Base-by-base conservation (phyloP, 2,888 invertebrate genomes). In the Synergus laeviventris region DNA sequence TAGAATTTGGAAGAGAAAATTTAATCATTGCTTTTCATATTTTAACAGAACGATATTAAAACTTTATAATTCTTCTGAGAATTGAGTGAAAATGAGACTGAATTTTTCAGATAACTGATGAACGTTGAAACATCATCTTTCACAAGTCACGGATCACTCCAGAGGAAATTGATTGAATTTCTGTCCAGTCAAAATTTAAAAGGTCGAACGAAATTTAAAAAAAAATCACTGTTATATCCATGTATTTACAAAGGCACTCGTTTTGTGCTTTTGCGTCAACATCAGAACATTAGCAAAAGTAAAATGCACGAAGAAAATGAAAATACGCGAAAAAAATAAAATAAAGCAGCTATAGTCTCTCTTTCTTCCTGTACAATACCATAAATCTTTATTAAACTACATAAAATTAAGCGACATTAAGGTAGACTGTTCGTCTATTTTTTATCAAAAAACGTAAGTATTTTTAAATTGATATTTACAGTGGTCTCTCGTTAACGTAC, bases 41-140 rank as follows among this genome's bases (percentile, higher is more conserved):
- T 70, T 70, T 49, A 54, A 70, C 12, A 70, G 16, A 18, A 66
- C 24, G 24, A 45, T 7, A 24, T 14, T 45, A 14, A 66, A 66
- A 45, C 42, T 39, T 18, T 8, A 66, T 12, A 39, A 66, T 66
- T 18, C 39, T 66, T 66, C 66, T 24, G 21, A 21, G 45, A 49
- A 54, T n/a, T 24, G 1, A 36, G 31, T 49, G 31, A n/a, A 24
- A 24, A 18, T 14, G 24, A 49, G 36, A n/a, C 49, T 45, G 70
- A 70, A 16, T 54, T 54, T 70, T n/a, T 70, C 49, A n/a, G 49
- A 36, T 54, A 70, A 70, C 49, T 70, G 31, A 36, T 70, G 70
- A 70, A 31, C n/a, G n/a, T 49, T 70, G 70, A 70, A 70, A 70
- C 70, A 70, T 70, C 70, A 70, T 70, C 70, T 70, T 70, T 70